Evolutionary conservation across 2,888 invertebrate genomes (phyloP).

Genomic region (Mesorhabditis belari): DNA sequence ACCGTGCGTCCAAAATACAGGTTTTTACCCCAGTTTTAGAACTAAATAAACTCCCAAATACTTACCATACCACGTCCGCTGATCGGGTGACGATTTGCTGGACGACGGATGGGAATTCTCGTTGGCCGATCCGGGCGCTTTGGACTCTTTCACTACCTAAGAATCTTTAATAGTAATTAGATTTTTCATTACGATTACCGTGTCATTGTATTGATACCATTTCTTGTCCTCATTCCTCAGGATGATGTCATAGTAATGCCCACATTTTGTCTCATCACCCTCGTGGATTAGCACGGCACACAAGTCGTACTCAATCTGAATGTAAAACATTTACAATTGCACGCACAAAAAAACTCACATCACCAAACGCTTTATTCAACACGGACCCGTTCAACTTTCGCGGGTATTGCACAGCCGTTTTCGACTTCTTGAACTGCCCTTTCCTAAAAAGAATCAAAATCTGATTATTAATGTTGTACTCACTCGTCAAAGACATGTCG

Average conservation of each 20-base stretch:
- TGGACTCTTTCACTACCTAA: background rate
- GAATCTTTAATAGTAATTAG: background rate
- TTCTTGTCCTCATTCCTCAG: constrained; percentile 58
- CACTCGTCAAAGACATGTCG: constrained; percentile 38
- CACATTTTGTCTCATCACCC: constrained; percentile 65
- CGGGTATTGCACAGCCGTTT: constrained; percentile 37
- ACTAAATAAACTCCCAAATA: too few relatives aligned
- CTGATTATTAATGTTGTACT: background rate
- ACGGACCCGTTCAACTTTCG: constrained; percentile 5
- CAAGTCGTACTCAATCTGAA: constrained; percentile 59
- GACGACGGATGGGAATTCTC: constrained; percentile 4
- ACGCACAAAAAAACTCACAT: too few relatives aligned
- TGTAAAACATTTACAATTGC: too few relatives aligned
- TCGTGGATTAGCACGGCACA: constrained; percentile 66
- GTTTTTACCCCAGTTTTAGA: too few relatives aligned
- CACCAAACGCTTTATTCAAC: too few relatives aligned
- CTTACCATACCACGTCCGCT: constrained; percentile 16
- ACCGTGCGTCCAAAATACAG: too few relatives aligned
- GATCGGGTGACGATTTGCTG: constrained; percentile 10
- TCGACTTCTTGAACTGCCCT: constrained; percentile 40
- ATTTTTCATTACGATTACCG: constrained; percentile 31
- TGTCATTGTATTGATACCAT: constrained; percentile 67
- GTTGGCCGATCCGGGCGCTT: background rate
- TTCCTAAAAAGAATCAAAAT: constrained; percentile 15
- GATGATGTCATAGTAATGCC: constrained; percentile 65